Base-by-base conservation (phyloP, 2,797 vertebrate genomes). In the Salmo trutta region DNA sequence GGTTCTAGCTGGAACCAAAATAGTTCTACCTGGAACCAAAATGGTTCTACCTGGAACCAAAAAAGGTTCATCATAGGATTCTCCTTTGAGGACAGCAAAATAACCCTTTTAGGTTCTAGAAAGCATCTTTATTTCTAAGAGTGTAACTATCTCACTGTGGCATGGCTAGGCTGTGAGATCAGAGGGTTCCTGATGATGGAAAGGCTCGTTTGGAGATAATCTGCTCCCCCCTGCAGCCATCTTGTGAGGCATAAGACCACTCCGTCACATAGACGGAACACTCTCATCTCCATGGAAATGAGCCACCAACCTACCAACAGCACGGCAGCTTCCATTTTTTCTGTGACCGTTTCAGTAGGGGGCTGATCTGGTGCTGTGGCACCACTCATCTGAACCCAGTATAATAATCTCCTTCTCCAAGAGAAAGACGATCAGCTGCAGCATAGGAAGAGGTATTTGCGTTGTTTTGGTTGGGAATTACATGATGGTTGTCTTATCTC, bases 401-500 rank as follows among this genome's bases (percentile, higher is more conserved):
- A 85, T 87, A 82, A 90, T 92, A 89, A 47, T 90, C 75, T 67
- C 79, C 76, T 86, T 76, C 80, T 83, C 78, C 83, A 81, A 12
- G 65, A 24, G 78, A 84, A 85, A 81, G 65, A 24, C 82, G 85
- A 81, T 86, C 88, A 86, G 81, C 83, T 88, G 86, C 86, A 80
- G 80, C 15, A 73, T 84, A 79, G 79, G 52, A 19, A 90, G 81
- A 36, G 27, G 83, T 83, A 73, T 90, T 90, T 89, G 78, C 79
- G 89, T 91, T 92, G 89, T 92, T 47, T 92, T 91, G 87, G 86
- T 86, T 77, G 77, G 76, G 91, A 84, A 91, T 89, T 88, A 89
- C 85, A 90, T 84, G 88, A 87, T 88, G 86, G 76, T 21, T 70
- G 16, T 90, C 88, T 93, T 93, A 91, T 93, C 92, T 81, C 88